Percentiles rank a stretch among this genome's conserved stretches.
Evolutionary conservation across 2,888 invertebrate species (phyloP).

Genomic region (Eurytoma adleriae): DNA sequence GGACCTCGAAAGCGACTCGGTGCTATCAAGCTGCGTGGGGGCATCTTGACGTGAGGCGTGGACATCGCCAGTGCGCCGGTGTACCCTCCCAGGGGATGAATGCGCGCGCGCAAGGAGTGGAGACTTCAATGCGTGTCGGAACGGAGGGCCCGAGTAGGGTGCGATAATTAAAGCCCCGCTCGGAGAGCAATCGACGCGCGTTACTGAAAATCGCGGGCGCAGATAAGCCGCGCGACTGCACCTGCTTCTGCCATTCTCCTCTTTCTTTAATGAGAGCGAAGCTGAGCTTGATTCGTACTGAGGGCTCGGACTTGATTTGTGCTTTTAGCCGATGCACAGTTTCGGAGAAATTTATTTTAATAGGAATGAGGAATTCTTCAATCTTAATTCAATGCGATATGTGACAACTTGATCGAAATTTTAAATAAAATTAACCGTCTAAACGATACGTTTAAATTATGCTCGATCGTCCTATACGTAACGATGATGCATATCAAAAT

Average conservation of each 20-base stretch:
- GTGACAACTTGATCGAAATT: too few species aligned
- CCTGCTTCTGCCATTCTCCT: neutral
- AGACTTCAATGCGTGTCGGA: conserved; percentile 53
- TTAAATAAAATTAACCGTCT: too few species aligned
- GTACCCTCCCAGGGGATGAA: neutral
- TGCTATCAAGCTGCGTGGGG: neutral
- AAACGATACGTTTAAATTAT: too few species aligned
- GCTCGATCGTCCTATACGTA: too few species aligned
- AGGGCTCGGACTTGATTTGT: too few species aligned
- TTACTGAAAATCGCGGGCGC: conserved; percentile 25
- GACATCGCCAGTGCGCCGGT: neutral
- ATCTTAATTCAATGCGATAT: too few species aligned
- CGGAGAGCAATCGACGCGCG: neutral
- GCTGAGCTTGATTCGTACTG: too few species aligned
- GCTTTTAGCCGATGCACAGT: too few species aligned
- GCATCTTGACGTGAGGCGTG: neutral
- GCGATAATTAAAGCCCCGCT: conserved; percentile 44
- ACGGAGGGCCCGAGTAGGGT: conserved; percentile 33
- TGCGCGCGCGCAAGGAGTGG: conserved; percentile 4
- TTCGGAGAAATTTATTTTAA: too few species aligned
- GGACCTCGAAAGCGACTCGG: neutral
- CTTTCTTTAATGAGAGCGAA: too few species aligned
- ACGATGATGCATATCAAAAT: too few species aligned
- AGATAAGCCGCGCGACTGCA: neutral
- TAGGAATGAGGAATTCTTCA: too few species aligned